phyloP scores from a whole-genome alignment of 2,888 invertebrate species.

The Corythucha ciliata region DNA sequence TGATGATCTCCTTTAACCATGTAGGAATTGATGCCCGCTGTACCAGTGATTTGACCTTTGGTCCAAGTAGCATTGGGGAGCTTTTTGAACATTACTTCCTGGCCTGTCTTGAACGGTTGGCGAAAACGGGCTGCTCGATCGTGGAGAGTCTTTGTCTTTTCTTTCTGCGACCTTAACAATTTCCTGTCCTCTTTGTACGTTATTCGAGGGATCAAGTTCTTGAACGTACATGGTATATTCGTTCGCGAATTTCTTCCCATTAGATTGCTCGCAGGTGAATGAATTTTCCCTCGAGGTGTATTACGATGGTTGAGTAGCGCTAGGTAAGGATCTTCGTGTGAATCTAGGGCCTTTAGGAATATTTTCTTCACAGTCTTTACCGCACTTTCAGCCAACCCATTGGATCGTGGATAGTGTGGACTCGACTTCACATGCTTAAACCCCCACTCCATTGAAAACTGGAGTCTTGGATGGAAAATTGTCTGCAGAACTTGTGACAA shows the following conservation, averaged over 20 bases:
- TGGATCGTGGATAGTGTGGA: constrained; percentile 33
- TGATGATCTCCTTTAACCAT: no score
- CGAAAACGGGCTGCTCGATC: background rate
- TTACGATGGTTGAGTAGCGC: background rate
- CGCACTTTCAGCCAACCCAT: constrained; percentile 28
- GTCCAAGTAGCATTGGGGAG: constrained; percentile 2
- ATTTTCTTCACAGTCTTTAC: constrained; percentile 16
- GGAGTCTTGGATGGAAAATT: constrained; percentile 18
- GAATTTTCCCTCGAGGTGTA: constrained; percentile 3
- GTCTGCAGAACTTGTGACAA: constrained; percentile 19
- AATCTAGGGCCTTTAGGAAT: constrained; percentile 10
- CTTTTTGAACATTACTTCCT: constrained; percentile 3
- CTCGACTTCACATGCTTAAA: constrained; percentile 31
- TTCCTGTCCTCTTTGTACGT: constrained; percentile 9
- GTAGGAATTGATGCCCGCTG: no score
- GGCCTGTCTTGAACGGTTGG: background rate
- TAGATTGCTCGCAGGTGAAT: constrained; percentile 1
- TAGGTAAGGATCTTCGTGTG: background rate
- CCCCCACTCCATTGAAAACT: constrained; percentile 33
- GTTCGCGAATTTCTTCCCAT: constrained; percentile 5
- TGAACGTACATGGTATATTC: constrained; percentile 3
- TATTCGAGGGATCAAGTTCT: background rate
- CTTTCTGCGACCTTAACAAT: constrained; percentile 2
- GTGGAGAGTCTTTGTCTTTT: background rate
- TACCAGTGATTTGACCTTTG: background rate